These are phyloP conservation scores for Echinops telfairi DNA, from an alignment of 2,113 vertebrate species.

Conservation along the genomic window DNA sequence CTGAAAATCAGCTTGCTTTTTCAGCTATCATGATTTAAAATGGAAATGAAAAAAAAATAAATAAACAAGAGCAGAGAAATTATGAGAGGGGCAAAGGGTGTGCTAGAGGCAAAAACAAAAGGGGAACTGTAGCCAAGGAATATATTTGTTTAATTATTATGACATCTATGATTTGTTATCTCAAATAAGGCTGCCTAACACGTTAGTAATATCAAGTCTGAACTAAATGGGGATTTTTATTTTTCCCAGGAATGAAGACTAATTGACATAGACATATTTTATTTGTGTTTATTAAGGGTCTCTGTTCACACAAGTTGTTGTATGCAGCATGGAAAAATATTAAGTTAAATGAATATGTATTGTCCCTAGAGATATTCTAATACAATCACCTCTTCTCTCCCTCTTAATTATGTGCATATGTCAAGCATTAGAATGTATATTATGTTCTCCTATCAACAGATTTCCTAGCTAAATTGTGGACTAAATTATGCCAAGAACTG, in stretches of 20 bases:
- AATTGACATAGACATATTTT: conserved; percentile 28
- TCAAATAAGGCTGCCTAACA: not conserved
- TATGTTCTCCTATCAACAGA: not conserved
- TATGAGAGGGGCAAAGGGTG: not conserved
- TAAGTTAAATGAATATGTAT: conserved; percentile 28
- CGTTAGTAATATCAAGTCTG: conserved; percentile 7
- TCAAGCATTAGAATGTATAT: not conserved
- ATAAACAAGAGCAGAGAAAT: not conserved
- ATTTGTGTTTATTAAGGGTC: conserved; percentile 6
- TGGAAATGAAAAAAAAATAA: conserved; percentile 42
- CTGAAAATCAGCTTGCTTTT: not conserved
- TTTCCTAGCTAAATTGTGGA: too few relatives aligned
- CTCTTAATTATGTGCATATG: conserved; percentile 4
- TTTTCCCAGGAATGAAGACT: not conserved
- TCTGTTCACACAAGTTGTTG: not conserved
- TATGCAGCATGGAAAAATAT: not conserved
- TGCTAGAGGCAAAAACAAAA: not conserved
- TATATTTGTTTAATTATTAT: conserved; percentile 16
- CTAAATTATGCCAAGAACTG: not conserved
- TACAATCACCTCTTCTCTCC: not conserved
- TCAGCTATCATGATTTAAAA: not conserved
- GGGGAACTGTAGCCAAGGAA: not conserved
- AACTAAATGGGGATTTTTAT: not conserved
- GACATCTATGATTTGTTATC: not conserved
- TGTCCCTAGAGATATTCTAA: not conserved